Evolutionary conservation across 1,140 invertebrate genomes (phyloP).

Genomic region (Lerema accius): DNA sequence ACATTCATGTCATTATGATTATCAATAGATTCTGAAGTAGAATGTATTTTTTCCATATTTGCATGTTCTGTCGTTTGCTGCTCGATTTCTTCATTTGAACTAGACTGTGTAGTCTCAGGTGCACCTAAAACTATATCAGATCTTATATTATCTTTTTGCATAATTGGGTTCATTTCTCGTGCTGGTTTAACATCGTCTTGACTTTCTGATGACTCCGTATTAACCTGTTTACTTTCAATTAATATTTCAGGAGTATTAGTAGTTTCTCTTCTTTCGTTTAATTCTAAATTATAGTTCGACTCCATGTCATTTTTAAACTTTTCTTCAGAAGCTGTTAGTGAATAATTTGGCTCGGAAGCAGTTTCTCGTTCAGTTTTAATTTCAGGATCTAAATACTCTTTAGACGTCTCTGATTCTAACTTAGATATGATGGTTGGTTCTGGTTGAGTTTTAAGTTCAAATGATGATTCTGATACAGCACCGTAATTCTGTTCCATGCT

Average conservation of each 20-base stretch:
- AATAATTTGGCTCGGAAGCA: slow-evolving; percentile 11
- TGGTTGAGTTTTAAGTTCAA: slow-evolving; percentile 30
- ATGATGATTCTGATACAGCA: slow-evolving; percentile 33
- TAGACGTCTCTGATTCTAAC: slow-evolving; percentile 26
- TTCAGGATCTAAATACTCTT: slow-evolving; percentile 21
- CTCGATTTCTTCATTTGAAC: slow-evolving; percentile 9
- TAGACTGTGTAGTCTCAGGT: slow-evolving; percentile 3
- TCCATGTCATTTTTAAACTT: neutral
- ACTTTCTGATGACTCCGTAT: slow-evolving; percentile 1
- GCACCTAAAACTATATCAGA: neutral
- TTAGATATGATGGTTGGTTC: slow-evolving; percentile 7
- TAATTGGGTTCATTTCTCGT: slow-evolving; percentile 5
- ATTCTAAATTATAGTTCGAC: no score
- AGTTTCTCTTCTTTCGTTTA: slow-evolving; percentile 2
- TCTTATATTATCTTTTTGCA: slow-evolving; percentile 1
- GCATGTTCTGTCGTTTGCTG: slow-evolving; percentile 3
- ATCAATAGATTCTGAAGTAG: slow-evolving; percentile 2
- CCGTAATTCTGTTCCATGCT: slow-evolving; percentile 2
- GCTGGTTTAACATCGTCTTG: slow-evolving; percentile 5
- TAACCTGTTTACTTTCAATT: neutral
- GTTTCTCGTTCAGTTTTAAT: slow-evolving; percentile 11
- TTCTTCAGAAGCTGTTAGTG: neutral
- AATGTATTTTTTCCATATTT: slow-evolving; percentile 2
- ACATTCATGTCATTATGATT: slow-evolving; percentile 24
- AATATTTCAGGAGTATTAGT: neutral